A percentile compares a stretch with the other conserved stretches of the same genome.
Conservation (phyloP, 2,113 vertebrate genomes). For the Tretioscincus oriximinensis region DNA sequence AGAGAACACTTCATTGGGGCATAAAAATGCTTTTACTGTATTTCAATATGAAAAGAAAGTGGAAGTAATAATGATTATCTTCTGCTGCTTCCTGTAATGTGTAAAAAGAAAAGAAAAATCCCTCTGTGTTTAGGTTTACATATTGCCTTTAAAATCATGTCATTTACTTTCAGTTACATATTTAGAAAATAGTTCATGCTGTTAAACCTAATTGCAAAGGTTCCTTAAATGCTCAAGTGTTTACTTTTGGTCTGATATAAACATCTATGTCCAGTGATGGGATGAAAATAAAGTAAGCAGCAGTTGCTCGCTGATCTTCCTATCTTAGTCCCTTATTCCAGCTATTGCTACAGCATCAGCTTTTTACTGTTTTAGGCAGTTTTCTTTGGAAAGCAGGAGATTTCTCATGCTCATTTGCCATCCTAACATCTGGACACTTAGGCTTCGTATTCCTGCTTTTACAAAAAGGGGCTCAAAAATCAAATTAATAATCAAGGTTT, state of each 20-base stretch:
- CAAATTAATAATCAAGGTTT: background rate
- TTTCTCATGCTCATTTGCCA: background rate
- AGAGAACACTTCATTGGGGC: background rate
- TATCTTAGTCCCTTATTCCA: conserved; percentile 23
- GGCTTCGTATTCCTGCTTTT: background rate
- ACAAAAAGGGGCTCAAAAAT: background rate
- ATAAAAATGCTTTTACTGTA: conserved; percentile 24
- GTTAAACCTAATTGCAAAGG: conserved; percentile 31
- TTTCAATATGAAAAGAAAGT: background rate
- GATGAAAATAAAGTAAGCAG: background rate
- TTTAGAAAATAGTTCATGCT: conserved; percentile 38
- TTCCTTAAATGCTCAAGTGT: conserved; percentile 21
- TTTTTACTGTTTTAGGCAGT: background rate
- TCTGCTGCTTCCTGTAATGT: background rate
- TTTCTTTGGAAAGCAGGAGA: background rate
- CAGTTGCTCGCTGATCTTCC: conserved; percentile 25
- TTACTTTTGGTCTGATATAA: conserved; percentile 28
- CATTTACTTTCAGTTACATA: conserved; percentile 44
- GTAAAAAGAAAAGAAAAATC: background rate
- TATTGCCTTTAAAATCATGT: conserved; percentile 42
- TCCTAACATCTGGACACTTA: background rate
- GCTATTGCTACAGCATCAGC: background rate
- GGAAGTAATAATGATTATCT: background rate
- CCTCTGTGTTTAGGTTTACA: conserved; percentile 34
- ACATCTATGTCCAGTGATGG: conserved; percentile 34